Conservation (phyloP, 2,113 vertebrate genomes). For the Toxostoma redivivum region DNA sequence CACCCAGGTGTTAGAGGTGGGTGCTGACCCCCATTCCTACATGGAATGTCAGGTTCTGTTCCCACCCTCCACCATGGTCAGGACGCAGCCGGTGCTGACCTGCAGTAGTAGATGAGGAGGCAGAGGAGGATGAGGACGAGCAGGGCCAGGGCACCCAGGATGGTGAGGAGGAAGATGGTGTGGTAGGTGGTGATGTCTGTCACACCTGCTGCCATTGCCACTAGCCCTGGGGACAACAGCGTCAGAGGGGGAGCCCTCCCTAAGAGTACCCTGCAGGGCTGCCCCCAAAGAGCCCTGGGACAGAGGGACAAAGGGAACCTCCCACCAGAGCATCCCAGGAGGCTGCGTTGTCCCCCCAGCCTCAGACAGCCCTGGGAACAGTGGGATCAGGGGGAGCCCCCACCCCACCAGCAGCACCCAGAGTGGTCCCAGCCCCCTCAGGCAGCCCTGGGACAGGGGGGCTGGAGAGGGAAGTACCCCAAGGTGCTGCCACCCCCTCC, state of each 20-base stretch:
- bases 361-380: constrained; percentile 64
- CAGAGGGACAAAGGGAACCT: neutral
- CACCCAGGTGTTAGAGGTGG: neutral
- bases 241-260: neutral
- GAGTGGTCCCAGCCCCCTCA: neutral
- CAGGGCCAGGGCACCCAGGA: constrained; percentile 88
- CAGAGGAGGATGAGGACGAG: constrained; percentile 92
- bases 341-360: neutral
- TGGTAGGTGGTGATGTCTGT: constrained; percentile 94
- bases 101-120: constrained; percentile 96
- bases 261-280: neutral
- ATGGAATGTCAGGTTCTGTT: neutral
- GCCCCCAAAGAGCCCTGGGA: neutral
- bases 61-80: neutral
- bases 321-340: neutral
- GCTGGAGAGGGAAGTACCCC: neutral
- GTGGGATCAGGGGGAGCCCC: accelerated
- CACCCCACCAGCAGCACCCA: neutral
- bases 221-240: constrained; percentile 71
- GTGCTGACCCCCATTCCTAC: neutral
- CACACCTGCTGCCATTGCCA: constrained; percentile 81
- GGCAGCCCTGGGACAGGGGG: constrained; percentile 63
- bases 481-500: neutral
- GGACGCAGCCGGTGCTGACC: constrained; percentile 66
- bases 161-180: constrained; percentile 95